Base-by-base conservation (phyloP, 2,888 invertebrate genomes). In the Argyra leucocephala region DNA sequence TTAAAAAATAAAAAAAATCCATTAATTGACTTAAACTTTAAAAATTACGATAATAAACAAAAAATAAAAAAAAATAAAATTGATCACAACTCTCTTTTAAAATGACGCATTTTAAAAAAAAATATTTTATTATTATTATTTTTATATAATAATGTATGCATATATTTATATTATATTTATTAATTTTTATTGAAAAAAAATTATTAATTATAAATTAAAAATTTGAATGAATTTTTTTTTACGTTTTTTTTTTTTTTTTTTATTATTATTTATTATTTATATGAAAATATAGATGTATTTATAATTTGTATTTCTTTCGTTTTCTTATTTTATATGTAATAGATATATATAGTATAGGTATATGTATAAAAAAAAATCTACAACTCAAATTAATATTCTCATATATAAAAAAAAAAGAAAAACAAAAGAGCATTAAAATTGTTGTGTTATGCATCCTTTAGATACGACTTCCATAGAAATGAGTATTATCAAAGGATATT, bases 81-180 rank as follows among this genome's bases (percentile, higher is more conserved):
- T 48, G 48, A 48, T 48, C 48, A 48, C 48, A 48, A 48, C 48
- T 48, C 48, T 48, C 48, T 48, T 48, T 48, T 48, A 48, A 48
- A 48, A 48, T 48, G 15, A 48, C 48, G 48, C 15, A 48, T 48
- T 48, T 48, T 48, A 48, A 48, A 48, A 48, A 48, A 18, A 18
- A 9, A 37, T 37, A 48, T 37, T 37, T 48, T 48, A 18, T 48
- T 18, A 48, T 48, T 48, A 31, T 31, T 48, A 48, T 1, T 48
- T 15, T 9, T 37, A 10, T 48, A 18, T 48, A 48, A 48, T 48
- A 18, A 18, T 48, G 3, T 18, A 48, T 48, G 48, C 18, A 48
- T 18, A 15, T 48, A 48, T 31, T 26, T 31, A 31, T 10, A 10
- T 7, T 31, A 31, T 31, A 1, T 31, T 31, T 31, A 31, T n/a